Evolutionary conservation across 2,797 vertebrate species (phyloP), one percentile per base, ranked within the genome.

Genomic region (Bovichtus variegatus): DNA sequence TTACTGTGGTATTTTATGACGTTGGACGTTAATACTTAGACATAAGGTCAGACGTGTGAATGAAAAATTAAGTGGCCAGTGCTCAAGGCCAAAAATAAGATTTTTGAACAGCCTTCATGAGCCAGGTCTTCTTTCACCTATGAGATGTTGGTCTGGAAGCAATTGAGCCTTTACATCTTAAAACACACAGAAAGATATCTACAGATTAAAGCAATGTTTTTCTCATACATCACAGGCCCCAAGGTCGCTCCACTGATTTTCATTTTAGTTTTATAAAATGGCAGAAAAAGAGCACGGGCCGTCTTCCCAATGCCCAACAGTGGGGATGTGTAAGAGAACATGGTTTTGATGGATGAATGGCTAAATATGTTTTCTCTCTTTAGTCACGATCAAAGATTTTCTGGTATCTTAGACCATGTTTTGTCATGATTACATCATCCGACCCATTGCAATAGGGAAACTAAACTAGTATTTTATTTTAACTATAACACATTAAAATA

Each of bases 91-190:
- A 91, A 90, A 70, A 81, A 76, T 81, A 89, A 82, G 84, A 85
- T 72, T 82, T 87, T 51, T 57, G 58, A 79, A 65, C 72, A 34
- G 44, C 49, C 18, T 80, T 76, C 36, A 75, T 21, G 9, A 51
- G 78, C 79, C 86, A 90, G 80, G 40, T 81, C 82, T 84, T 84
- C 86, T 77, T 83, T 88, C 72, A 85, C 76, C 74, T 84, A 59
- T 64, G 76, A 81, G 43, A 85, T 85, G 76, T 82, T 87, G 88
- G 75, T 78, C 91, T 92, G 91, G 91, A 91, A 92, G 71, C 69
- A 82, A 89, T 91, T 91, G 85, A 50, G 61, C 66, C 67, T 87
- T 90, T 89, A 85, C 80, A 47, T 79, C 74, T 81, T 55, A 54
- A 80, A 58, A 78, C 81, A 67, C 9, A 72, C 62, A 71, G 49